Evolutionary conservation across 1,140 invertebrate species (phyloP).

Genomic region (Neodiprion fabricii): DNA sequence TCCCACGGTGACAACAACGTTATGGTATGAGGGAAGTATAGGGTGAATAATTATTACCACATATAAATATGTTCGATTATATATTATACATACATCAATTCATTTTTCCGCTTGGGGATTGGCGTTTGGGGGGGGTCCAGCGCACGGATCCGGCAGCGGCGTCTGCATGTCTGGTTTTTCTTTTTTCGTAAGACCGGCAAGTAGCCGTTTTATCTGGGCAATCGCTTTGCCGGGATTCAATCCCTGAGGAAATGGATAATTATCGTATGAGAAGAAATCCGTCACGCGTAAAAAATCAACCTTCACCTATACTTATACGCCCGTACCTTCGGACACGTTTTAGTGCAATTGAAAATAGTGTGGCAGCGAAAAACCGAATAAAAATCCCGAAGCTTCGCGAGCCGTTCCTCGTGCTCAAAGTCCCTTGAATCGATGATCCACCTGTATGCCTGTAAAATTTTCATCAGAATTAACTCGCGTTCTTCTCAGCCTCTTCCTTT

Average conservation of each 20-base stretch:
- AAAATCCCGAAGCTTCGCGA: slow-evolving; percentile 72
- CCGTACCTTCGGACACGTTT: slow-evolving; percentile 79
- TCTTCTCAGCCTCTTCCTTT: background rate
- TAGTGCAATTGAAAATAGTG: slow-evolving; percentile 83
- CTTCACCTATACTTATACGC: background rate
- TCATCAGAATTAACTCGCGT: background rate
- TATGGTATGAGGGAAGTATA: slow-evolving; percentile 11
- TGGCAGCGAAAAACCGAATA: slow-evolving; percentile 81
- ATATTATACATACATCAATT: background rate
- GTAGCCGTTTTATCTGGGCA: slow-evolving; percentile 92
- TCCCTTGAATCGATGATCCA: slow-evolving; percentile 85
- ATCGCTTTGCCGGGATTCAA: slow-evolving; percentile 96
- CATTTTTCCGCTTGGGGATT: slow-evolving; percentile 22
- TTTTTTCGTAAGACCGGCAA: slow-evolving; percentile 84
- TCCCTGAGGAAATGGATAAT: slow-evolving; percentile 67
- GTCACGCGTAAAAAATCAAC: background rate
- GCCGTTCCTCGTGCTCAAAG: slow-evolving; percentile 68
- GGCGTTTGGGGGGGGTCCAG: slow-evolving; percentile 14
- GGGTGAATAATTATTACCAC: background rate
- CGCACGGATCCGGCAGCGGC: slow-evolving; percentile 52
- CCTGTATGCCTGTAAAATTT: slow-evolving; percentile 57
- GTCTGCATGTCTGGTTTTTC: slow-evolving; percentile 76
- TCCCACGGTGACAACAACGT: no score
- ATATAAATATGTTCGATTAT: slow-evolving; percentile 13
- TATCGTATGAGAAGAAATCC: slow-evolving; percentile 16